Conservation (phyloP, 2,888 invertebrate species). For the Linhomoeus sp. region DNA sequence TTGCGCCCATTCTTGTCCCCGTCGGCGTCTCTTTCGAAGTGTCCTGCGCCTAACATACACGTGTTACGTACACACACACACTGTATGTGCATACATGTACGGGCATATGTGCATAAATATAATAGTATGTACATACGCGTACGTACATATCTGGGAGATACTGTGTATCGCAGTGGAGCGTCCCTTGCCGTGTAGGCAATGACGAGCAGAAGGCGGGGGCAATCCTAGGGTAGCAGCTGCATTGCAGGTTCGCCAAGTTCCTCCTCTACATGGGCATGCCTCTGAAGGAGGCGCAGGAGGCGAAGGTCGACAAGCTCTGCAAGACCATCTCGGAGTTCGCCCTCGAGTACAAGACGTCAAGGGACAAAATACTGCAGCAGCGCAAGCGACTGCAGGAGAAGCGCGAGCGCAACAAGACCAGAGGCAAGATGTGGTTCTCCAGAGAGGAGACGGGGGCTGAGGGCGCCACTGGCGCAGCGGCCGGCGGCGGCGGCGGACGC, state of each 20-base stretch:
- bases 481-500: neutral
- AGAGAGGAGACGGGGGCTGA: neutral
- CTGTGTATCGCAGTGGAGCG: no score
- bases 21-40: no score
- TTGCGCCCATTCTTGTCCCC: no score
- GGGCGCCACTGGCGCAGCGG: neutral
- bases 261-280: constrained; percentile 85
- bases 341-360: constrained; percentile 82
- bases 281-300: constrained; percentile 57
- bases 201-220: neutral
- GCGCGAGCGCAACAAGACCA: constrained; percentile 83
- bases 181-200: neutral
- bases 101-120: no score
- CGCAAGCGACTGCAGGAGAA: constrained; percentile 24
- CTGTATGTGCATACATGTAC: no score
- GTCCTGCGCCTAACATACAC: no score
- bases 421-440: constrained; percentile 58
- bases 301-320: constrained; percentile 70
- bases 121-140: no score
- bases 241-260: constrained; percentile 66
- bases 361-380: constrained; percentile 82
- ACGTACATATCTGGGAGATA: no score
- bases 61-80: no score
- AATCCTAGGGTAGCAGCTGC: no score
- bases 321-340: constrained; percentile 88